Evolutionary conservation across 2,113 vertebrate genomes (phyloP).

Genomic region (Aldabrachelys gigantea): DNA sequence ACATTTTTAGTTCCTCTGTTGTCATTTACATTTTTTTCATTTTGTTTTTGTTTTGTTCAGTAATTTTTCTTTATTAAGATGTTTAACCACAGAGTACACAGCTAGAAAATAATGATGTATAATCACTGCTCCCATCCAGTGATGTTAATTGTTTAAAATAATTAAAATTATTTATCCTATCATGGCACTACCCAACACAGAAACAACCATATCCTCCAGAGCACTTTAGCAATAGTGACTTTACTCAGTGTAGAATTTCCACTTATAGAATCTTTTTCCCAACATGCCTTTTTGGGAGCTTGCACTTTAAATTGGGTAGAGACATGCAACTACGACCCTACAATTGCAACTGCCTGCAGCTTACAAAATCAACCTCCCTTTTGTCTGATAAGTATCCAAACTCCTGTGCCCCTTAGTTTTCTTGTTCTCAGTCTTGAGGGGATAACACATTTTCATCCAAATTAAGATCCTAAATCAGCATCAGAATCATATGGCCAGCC

Average conservation of each 20-base stretch:
- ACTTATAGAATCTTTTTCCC: conserved; percentile 3
- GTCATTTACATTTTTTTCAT: background rate
- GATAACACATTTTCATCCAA: background rate
- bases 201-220: background rate
- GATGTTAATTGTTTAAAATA: background rate
- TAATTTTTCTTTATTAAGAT: conserved; percentile 3
- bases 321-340: conserved; percentile 51
- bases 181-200: background rate
- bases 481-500: background rate
- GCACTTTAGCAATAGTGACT: background rate
- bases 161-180: background rate
- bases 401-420: background rate
- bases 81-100: background rate
- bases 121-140: background rate
- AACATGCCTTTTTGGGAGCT: conserved; percentile 31
- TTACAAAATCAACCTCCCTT: conserved; percentile 55
- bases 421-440: conserved; percentile 3
- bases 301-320: background rate
- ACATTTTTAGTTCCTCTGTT: background rate
- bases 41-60: background rate
- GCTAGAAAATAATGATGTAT: background rate
- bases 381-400: conserved; percentile 41
- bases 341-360: conserved; percentile 62
- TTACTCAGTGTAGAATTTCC: conserved; percentile 22
- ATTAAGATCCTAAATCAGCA: conserved; percentile 28